Base-by-base conservation (phyloP, 2,888 invertebrate genomes). In the Ichneumoninae sp. region DNA sequence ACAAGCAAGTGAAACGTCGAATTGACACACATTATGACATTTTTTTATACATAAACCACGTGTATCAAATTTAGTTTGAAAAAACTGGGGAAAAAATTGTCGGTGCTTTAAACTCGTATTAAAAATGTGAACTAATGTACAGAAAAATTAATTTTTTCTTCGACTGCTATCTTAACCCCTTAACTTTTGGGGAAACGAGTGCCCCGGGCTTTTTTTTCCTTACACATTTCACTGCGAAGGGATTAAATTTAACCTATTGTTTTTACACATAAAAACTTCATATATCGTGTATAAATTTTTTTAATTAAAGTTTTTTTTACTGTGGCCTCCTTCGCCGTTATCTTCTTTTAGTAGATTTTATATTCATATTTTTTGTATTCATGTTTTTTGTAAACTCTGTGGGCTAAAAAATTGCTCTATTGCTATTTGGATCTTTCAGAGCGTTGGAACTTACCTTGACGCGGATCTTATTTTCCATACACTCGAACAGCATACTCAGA, bases 401-500 rank as follows among this genome's bases (percentile, higher is more conserved):
- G 44, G 1, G 44, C 44, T 47, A 4, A 47, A 47, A 16, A 13
- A 47, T 16, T 0, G 4, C 16, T 10, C 1, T 7, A 30, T 68
- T 26, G 19, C 33, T 44, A 52, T 77, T 22, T 19, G 52, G 57
- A 33, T 62, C 30, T 62, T 33, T 33, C 6, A 0, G 30, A 77
- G 6, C 10, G 22, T 7, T 26, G 71, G 13, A 52, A 86, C 91
- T 93, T 94, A 96, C 96, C 96, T 96, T 96, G 30, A 96, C 94
- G 90, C 95, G 94, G 0, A 95, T 93, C 85, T 95, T 94, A 69
- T 94, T 94, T 86, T 96, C 95, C 90, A 96, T 95, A 89, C 95
- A 96, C 22, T 95, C 94, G 86, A 94, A 95, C 16, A 97, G 93
- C n/a, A 95, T 92, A 0, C 94, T 94, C 40, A 97, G 93, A 0